These are phyloP conservation scores for Pseudotriccus pelzelni DNA, from an alignment of 2,797 vertebrate species.

Conservation along the genomic window DNA sequence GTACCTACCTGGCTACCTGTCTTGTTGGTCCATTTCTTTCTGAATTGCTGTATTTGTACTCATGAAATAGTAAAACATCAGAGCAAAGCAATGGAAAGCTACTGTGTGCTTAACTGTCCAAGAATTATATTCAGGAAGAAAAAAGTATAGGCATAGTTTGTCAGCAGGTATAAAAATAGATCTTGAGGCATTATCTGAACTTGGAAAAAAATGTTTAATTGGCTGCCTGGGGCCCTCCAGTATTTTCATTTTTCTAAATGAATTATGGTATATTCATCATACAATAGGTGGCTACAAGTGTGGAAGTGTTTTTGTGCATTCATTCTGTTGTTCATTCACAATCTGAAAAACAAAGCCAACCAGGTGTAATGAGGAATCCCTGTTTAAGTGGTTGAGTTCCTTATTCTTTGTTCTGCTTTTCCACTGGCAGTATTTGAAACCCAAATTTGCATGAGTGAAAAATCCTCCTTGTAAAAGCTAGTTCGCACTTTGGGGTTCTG, in stretches of 20 bases:
- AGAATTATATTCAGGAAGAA: neutral
- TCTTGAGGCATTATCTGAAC: slow-evolving; percentile 23
- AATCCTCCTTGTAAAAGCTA: slow-evolving; percentile 22
- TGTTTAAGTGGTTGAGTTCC: neutral
- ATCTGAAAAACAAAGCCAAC: neutral
- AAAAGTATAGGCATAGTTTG: slow-evolving; percentile 15
- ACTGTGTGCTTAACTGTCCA: neutral
- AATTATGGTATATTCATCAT: neutral
- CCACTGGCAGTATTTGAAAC: neutral
- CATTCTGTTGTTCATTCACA: neutral
- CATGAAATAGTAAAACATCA: neutral
- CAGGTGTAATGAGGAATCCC: neutral
- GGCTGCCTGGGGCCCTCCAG: neutral
- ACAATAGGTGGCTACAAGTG: neutral
- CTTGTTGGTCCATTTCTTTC: neutral
- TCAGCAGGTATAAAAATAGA: slow-evolving; percentile 42
- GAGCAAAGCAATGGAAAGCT: slow-evolving; percentile 26
- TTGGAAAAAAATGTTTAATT: slow-evolving; percentile 2
- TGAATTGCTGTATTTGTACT: slow-evolving; percentile 24
- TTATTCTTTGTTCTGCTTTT: slow-evolving; percentile 42
- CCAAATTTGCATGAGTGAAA: slow-evolving; percentile 23
- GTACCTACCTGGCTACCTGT: neutral
- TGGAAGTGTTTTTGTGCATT: neutral
- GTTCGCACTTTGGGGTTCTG: neutral
- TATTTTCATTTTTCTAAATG: slow-evolving; percentile 33